Base-by-base conservation (phyloP, 2,113 vertebrate species). In the Cervus canadensis region DNA sequence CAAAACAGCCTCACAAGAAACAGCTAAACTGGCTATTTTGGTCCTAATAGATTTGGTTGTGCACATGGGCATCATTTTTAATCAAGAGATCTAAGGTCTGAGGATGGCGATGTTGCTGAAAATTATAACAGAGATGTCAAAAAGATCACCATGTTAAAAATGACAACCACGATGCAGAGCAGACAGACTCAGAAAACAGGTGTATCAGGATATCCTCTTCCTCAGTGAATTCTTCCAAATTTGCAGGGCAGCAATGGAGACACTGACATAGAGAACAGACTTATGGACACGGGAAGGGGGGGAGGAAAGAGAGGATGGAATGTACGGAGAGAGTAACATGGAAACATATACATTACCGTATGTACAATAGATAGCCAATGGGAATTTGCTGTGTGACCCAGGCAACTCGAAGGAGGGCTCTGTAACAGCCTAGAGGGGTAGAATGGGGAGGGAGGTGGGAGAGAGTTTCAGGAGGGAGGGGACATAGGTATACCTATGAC, bases 1-100 rank as follows among this genome's bases (percentile, higher is more conserved):
- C 96, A 97, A 94, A 91, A 92, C 78, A 94, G 23, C 87, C 56
- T 84, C 89, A 64, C 15, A 85, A 85, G 59, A 85, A 97, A 88
- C 11, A 96, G 59, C 78, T 54, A 93, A 43, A 30, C 26, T 60
- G 86, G 76, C 50, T 67, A 81, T 79, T 89, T 83, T 91, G 56
- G 50, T 95, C 82, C 59, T 76, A 95, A 79, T 64, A 43, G 2
- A 62, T 79, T 71, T 95, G 76, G 28, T 33, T 83, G n/a, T 93
- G 8, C 17, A 25, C 14, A 23, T 2, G 23, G 40, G 17, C 10
- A 71, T 64, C 78, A 91, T 76, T 89, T 93, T 90, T 45, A 92
- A 96, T 89, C 36, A 52, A 54, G 59, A 93, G 12, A 59, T 43
- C 4, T 45, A 74, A 59, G 45, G 40, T 45, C 45, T 62, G 17